Evolutionary conservation across 2,797 vertebrate species (phyloP), one percentile per base, ranked within the genome.

Genomic region (Novumbra hubbsi): DNA sequence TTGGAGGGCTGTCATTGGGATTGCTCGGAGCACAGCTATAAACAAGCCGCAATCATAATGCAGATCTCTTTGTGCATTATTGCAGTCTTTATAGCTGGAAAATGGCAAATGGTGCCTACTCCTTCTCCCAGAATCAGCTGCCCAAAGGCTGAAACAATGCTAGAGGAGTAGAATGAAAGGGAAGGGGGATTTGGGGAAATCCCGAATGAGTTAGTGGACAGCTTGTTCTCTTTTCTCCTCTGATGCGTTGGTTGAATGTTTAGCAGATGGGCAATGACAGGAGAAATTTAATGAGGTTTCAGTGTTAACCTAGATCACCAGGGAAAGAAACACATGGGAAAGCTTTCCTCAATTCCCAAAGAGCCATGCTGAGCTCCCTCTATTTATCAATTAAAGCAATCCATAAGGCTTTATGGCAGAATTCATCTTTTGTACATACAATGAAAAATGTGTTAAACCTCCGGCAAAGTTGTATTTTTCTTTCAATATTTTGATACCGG

Each of bases 221-320:
- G 83, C 83, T 83, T 83, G 84, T 78, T 75, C 76, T 60, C 69
- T 63, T 76, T 76, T 74, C 81, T 79, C 66, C 80, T 84, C 75
- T 5, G 72, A 84, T 88, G 75, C 73, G 68, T 83, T 81, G 84
- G 82, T 86, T 88, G 85, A 91, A 88, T 87, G 81, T 88, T 87
- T 84, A 92, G 87, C 92, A 92, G 92, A 92, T 92, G 90, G 92
- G 86, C 80, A 87, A 88, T 88, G 92, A 92, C 90, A 89, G 88
- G 72, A 84, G 86, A 89, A 90, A 88, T 85, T 88, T 93, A 93
- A 92, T 93, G 89, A 92, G 85, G 83, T 91, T 91, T 89, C 89
- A 89, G 88, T 79, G 88, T 85, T 88, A 91, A 90, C 87, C 87
- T 91, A 85, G 80, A 65, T 85, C 78, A 65, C 88, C 87, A 90